Percentiles rank a stretch among this genome's conserved stretches.
Evolutionary conservation across 2,113 vertebrate genomes (phyloP).

Genomic region (Panurus biarmicus): DNA sequence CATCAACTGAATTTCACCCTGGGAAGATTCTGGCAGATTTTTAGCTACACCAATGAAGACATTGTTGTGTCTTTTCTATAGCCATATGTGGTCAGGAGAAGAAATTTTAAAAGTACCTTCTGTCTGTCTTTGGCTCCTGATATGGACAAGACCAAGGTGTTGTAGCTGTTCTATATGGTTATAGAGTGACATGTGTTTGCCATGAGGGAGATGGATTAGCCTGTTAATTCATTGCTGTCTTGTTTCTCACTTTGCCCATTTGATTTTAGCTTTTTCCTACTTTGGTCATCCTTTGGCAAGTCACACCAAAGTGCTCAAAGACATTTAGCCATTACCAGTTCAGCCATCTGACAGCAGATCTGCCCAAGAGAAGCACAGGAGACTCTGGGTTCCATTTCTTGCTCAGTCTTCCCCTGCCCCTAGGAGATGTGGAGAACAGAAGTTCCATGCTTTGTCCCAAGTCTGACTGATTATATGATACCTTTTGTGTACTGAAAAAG

Average conservation of each 20-base stretch:
- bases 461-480: background rate
- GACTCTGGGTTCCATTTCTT: background rate
- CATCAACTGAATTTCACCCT: background rate
- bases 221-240: background rate
- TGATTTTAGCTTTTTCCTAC: background rate
- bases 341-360: background rate
- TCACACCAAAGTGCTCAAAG: background rate
- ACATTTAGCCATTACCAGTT: background rate
- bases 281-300: background rate
- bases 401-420: background rate
- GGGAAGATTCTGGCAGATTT: background rate
- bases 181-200: background rate
- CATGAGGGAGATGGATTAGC: background rate
- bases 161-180: background rate
- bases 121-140: background rate
- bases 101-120: background rate
- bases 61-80: background rate
- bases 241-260: background rate
- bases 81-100: background rate
- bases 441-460: background rate
- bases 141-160: background rate
- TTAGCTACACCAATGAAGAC: background rate
- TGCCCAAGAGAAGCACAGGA: background rate
- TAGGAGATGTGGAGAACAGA: background rate
- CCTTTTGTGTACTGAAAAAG: background rate